A percentile compares a stretch with the other conserved stretches of the same genome.
phyloP scores from a whole-genome alignment of 2,797 vertebrate species.

The Channa striata region DNA sequence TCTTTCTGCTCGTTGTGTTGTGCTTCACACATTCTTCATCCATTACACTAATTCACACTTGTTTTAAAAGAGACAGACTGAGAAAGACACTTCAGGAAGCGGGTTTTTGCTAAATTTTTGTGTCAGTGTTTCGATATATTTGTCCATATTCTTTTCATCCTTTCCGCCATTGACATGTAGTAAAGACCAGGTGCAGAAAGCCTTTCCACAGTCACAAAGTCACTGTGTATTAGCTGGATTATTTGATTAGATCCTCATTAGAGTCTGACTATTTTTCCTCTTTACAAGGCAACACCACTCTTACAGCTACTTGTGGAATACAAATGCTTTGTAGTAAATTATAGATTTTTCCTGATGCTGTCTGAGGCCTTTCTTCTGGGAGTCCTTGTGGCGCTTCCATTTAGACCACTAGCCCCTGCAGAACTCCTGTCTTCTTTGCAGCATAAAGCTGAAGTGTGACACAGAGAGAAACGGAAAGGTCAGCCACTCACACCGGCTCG shows the following conservation, averaged over 20 bases:
- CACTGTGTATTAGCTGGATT: constrained; percentile 4
- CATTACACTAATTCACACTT: constrained; percentile 10
- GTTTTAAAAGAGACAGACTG: background rate
- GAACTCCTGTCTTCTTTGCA: constrained; percentile 18
- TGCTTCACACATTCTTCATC: constrained; percentile 21
- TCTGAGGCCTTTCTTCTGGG: constrained; percentile 17
- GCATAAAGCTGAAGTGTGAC: constrained; percentile 31
- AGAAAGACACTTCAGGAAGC: background rate
- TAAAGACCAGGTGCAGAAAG: constrained; percentile 10
- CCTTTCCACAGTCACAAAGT: constrained; percentile 23
- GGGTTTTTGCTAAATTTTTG: constrained; percentile 3
- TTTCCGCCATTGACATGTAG: constrained; percentile 6
- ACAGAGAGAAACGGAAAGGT: constrained; percentile 37
- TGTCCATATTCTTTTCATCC: background rate
- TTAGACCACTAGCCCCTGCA: constrained; percentile 30
- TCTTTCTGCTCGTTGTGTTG: constrained; percentile 25
- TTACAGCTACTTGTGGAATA: constrained; percentile 29
- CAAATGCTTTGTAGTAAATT: constrained; percentile 12
- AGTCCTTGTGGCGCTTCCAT: constrained; percentile 34
- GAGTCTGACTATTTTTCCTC: background rate
- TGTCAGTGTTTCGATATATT: background rate
- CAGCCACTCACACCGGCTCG: constrained; percentile 30
- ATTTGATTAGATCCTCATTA: constrained; percentile 21
- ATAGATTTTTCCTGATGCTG: constrained; percentile 22
- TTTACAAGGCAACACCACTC: background rate